Evolutionary conservation across 1,140 invertebrate genomes (phyloP), one percentile per base, ranked within the genome.

Genomic region (Sminthurides bifidus): DNA sequence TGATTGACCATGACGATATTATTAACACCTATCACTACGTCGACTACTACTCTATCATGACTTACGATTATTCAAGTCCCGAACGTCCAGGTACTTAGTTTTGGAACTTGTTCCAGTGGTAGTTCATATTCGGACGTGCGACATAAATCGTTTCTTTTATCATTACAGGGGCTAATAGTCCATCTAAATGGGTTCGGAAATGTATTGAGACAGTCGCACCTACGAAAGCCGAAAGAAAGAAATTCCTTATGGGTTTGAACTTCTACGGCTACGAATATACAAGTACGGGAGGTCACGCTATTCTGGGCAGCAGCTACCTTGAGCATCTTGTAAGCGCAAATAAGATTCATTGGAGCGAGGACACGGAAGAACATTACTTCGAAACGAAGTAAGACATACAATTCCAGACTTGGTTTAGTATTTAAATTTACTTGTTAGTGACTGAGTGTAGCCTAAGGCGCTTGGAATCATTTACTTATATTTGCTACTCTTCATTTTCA

Each of bases 211-310:
- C 75, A 45, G 72, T 94, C 57, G 76, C 80, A 21, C 79, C 83
- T 5, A 71, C 77, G 54, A 76, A 79, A 40, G 61, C 71, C n/a
- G 71, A 74, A 54, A 73, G 86, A 49, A 66, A 72, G 5, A 88
- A 94, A 74, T 85, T 95, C 49, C 73, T 94, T 29, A 68, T 93
- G 54, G 92, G 92, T 5, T 67, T 95, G 1, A 96, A 95, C 73
- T 92, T 94, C 72, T 96, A 95, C 75, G 92, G 92, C 6, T 84
- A 90, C 69, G 83, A 87, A 65, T 93, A 86, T 66, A 84, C 81
- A 1, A 75, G 80, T 1, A 79, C 81, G 61, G 84, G 83, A 19
- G 82, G 82, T 5, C 82, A 82, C 29, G 79, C 89, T 1, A 83
- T 94, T 63, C 68, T 92, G 19, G 85, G 81, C 10, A 74, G 77